A percentile compares a stretch with the other conserved stretches of the same genome.
Evolutionary conservation across 2,888 invertebrate genomes (phyloP).

Genomic region (Eulithis testata): DNA sequence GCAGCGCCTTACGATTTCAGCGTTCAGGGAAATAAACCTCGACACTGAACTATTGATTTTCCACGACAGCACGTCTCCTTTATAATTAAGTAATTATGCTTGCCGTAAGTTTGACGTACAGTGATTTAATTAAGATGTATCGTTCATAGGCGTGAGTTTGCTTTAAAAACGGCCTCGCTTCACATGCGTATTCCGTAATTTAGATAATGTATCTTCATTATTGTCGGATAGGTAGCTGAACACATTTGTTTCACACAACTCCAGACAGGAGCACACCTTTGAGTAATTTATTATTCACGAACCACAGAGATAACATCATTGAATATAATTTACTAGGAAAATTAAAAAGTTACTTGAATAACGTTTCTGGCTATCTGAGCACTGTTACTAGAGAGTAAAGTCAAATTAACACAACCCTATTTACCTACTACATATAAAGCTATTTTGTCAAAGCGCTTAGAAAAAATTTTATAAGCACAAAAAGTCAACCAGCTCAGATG

Average conservation of each 20-base stretch:
- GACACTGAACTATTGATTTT: conserved; percentile 54
- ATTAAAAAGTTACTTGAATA: conserved; percentile 27
- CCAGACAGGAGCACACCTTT: conserved; percentile 41
- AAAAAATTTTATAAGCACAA: background rate
- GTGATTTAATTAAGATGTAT: conserved; percentile 78
- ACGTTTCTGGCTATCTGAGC: conserved; percentile 1
- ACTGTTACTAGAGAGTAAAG: conserved; percentile 17
- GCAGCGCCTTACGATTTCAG: conserved; percentile 44
- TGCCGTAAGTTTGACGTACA: conserved; percentile 60
- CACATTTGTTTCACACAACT: conserved; percentile 44
- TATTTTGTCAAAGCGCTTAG: background rate
- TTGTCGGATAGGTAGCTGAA: conserved; percentile 41
- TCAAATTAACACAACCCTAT: background rate
- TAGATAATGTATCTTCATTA: conserved; percentile 53
- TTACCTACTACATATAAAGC: background rate
- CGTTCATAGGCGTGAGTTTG: conserved; percentile 75
- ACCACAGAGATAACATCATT: conserved; percentile 36
- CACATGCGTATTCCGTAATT: conserved; percentile 61
- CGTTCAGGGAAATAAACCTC: conserved; percentile 40
- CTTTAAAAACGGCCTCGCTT: conserved; percentile 69
- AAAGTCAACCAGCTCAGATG: background rate
- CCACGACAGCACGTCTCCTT: conserved; percentile 46
- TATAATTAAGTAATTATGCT: conserved; percentile 73
- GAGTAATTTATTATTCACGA: conserved; percentile 42
- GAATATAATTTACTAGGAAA: conserved; percentile 30